Evolutionary conservation across 2,888 invertebrate genomes (phyloP).

Genomic region (Perizoma flavofasciatum): DNA sequence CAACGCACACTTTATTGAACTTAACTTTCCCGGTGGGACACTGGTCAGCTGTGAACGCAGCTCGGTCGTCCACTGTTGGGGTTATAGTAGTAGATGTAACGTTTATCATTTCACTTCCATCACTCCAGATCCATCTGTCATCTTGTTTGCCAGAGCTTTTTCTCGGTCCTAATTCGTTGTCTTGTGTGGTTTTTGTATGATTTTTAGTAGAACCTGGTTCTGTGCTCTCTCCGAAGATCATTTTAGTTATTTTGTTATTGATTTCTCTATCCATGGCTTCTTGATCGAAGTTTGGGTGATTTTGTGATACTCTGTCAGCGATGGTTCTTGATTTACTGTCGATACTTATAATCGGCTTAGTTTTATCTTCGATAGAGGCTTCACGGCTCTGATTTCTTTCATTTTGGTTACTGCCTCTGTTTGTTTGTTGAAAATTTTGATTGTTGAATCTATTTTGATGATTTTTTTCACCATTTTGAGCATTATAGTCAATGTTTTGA

Average conservation of each 20-base stretch:
- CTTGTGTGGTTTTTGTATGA: constrained; percentile 27
- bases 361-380: background rate
- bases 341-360: constrained; percentile 3
- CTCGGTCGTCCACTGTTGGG: constrained; percentile 43
- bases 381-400: constrained; percentile 7
- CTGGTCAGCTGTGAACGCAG: constrained; percentile 42
- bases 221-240: constrained; percentile 19
- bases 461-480: constrained; percentile 1
- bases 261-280: constrained; percentile 17
- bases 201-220: constrained; percentile 6
- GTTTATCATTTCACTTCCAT: constrained; percentile 9
- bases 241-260: constrained; percentile 19
- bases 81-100: constrained; percentile 3
- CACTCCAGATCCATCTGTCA: constrained; percentile 40
- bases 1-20: constrained; percentile 39
- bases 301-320: background rate
- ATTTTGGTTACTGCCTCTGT: background rate
- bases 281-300: constrained; percentile 1
- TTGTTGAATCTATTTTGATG: constrained; percentile 9
- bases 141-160: constrained; percentile 13
- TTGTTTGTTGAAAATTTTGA: constrained; percentile 6
- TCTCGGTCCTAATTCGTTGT: constrained; percentile 29
- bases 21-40: constrained; percentile 44
- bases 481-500: constrained; percentile 4
- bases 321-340: constrained; percentile 1